Base-by-base conservation (phyloP, 2,113 vertebrate species). In the Triplophysa dalaica region DNA sequence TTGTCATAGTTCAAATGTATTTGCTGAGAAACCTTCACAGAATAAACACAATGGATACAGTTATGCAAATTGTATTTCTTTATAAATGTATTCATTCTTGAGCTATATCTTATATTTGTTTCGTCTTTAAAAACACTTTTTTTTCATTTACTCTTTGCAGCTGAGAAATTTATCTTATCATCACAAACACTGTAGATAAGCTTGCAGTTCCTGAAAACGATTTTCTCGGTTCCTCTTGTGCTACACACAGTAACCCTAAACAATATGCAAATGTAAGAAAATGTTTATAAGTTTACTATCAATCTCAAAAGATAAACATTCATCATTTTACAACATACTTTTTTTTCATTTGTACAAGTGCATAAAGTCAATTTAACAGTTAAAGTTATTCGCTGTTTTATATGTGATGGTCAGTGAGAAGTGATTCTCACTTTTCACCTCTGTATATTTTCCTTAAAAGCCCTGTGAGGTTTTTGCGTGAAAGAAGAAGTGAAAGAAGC, bases 401-500 rank as follows among this genome's bases (percentile, higher is more conserved):
- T 12, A 45, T 45, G 9, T 45, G 43, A 9, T 45, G 43, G 12
- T 45, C 2, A 8, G 43, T 45, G 43, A 45, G 43, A 45, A 45
- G 43, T 45, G 5, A 2, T 45, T 11, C 43, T 11, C 9, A 2
- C 33, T 45, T 43, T 43, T 9, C 7, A 43, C 41, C 10, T 11
- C 10, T 43, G 2, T 43, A 9, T 43, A 43, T 43, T 65, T 67
- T 45, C 6, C 38, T 67, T 12, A 67, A 67, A 67, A 67, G 10
- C 38, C 33, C 17, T 2, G 1, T 50, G 14, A 29, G 4, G 9
- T 33, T 38, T 26, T 21, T 21, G 8, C 33, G n/a, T 38, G 0
- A 73, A 73, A 73, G 33, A 73, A 54, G 70, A 73, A 73, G 70
- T 60, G n/a, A 22, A 11, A 12, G 54, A 41, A 38, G 56, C 10